Evolutionary conservation across 2,113 vertebrate species (phyloP).

Genomic region (Echinops telfairi): DNA sequence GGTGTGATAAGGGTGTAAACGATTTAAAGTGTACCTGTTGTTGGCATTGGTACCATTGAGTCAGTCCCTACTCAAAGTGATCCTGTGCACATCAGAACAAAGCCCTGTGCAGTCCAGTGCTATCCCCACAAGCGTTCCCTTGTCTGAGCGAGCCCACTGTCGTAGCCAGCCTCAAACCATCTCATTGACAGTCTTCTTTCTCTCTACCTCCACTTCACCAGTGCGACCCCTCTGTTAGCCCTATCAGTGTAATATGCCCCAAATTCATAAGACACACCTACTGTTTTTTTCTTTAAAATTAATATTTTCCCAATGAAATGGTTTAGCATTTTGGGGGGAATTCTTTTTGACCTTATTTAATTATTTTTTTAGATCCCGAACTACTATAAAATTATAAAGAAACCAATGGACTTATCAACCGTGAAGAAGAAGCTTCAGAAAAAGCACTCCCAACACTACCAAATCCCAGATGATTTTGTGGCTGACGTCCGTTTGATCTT

Average conservation of each 20-base stretch:
- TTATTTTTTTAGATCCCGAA: conserved; percentile 93
- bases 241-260: not conserved
- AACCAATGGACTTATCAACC: conserved; percentile 97
- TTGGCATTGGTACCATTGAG: not conserved
- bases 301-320: conserved; percentile 46
- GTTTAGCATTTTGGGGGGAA: conserved; percentile 38
- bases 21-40: not conserved
- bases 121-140: too few relatives aligned
- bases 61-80: too few relatives aligned
- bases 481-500: conserved; percentile 97
- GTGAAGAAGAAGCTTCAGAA: conserved; percentile 97
- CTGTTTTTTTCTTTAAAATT: not conserved
- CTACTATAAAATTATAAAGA: conserved; percentile 99
- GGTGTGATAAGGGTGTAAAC: not conserved
- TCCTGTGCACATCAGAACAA: too few relatives aligned
- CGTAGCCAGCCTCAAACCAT: too few relatives aligned
- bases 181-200: too few relatives aligned
- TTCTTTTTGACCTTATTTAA: conserved; percentile 61
- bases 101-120: too few relatives aligned
- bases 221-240: too few relatives aligned
- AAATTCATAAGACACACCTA: not conserved
- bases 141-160: too few relatives aligned
- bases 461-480: conserved; percentile 94
- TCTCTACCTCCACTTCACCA: too few relatives aligned
- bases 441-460: conserved; percentile 96